A percentile compares a stretch with the other conserved stretches of the same genome.
These are phyloP conservation scores for Suillia variegata DNA, from an alignment of 2,888 invertebrate genomes.

Conservation along the genomic window DNA sequence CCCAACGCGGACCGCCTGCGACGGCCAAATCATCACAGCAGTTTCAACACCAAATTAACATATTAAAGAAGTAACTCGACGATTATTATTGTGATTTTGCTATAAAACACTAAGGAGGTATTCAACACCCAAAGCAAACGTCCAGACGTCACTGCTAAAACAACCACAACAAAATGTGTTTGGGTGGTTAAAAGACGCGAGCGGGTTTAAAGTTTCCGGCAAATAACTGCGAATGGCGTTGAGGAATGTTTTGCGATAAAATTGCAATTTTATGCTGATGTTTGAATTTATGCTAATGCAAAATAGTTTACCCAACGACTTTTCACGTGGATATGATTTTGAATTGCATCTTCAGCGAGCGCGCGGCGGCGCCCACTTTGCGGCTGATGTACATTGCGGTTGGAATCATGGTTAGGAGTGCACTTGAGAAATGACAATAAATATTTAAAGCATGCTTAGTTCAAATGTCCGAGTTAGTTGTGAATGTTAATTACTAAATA, in stretches of 20 bases:
- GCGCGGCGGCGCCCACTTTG: not conserved
- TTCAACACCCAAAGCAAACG: slow-evolving; percentile 35
- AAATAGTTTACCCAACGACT: slow-evolving; percentile 45
- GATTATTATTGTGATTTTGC: too few relatives aligned
- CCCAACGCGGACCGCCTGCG: too few relatives aligned
- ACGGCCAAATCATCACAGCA: too few relatives aligned
- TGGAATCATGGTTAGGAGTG: too few relatives aligned
- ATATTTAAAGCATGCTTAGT: too few relatives aligned
- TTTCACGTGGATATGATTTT: slow-evolving; percentile 56
- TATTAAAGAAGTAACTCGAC: too few relatives aligned
- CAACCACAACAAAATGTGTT: not conserved
- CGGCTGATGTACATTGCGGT: too few relatives aligned
- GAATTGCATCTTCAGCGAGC: slow-evolving; percentile 51
- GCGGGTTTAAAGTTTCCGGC: not conserved
- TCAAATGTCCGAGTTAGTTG: too few relatives aligned
- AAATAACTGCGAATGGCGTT: slow-evolving; percentile 52
- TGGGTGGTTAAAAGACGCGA: slow-evolving; percentile 35
- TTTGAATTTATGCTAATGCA: slow-evolving; percentile 59
- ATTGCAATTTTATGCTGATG: slow-evolving; percentile 59
- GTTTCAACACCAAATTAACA: too few relatives aligned
- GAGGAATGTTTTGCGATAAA: slow-evolving; percentile 56
- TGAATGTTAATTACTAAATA: too few relatives aligned
- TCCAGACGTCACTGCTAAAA: slow-evolving; percentile 7
- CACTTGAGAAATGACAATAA: too few relatives aligned
- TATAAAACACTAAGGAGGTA: too few relatives aligned